Base-by-base conservation (phyloP, 2,888 invertebrate species). In the Mimachlamys varia region DNA sequence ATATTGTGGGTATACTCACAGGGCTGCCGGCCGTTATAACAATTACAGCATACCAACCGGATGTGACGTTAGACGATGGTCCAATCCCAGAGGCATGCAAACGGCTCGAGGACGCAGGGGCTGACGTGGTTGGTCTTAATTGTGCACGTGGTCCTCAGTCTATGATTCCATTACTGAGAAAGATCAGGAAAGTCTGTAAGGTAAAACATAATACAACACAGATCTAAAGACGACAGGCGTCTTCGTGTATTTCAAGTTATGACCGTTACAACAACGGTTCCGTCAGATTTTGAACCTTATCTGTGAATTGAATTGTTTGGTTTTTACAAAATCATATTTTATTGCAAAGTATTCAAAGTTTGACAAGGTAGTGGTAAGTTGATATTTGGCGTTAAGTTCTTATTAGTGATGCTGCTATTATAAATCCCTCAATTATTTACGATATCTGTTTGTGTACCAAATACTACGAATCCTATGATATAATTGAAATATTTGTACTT, bases 121-220 rank as follows among this genome's bases (percentile, higher is more conserved):
- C 96, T 15, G 95, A 93, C 62, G 96, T 96, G 37, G 96, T 96
- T 0, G 96, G 96, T 0, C 91, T 96, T 2, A 96, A 96, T 92
- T 96, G 96, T 93, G 92, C 92, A 49, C 88, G 95, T 33, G 96
- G 96, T 44, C 96, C 96, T 5, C 88, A 44, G 7, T 93, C 94
- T 53, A 95, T 95, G 93, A 58, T 95, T 22, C 95, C 95, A 15
- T 89, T 95, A 12, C 88, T 96, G 17, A 93, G 92, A 88, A 93
- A 96, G 38, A 93, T 95, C 37, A 90, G 93, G 27, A 91, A 94
- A 92, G 94, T 91, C 13, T 95, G 95, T 92, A 95, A 96, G 93
- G 95, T 95, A 89, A 10, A 76, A 76, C 0, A 33, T 27, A 2
- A 33, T 10, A 12, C n/a, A 22, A 22, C 12, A 27, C 76, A n/a